phyloP scores from a whole-genome alignment of 1,140 invertebrate species.

The Ctenoplectra terminalis region DNA sequence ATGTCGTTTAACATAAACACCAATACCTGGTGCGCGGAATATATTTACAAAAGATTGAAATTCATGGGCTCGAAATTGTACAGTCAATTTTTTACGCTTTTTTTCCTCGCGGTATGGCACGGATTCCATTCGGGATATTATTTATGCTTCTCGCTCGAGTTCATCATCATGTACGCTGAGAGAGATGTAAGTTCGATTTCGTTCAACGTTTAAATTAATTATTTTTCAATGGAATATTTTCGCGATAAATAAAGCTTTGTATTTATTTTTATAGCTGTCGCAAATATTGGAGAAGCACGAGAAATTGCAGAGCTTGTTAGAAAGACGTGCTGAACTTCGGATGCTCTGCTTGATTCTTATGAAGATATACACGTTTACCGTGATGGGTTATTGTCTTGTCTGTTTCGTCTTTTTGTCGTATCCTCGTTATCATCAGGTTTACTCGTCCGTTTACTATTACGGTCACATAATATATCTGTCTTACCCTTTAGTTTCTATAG shows the following conservation, averaged over 20 bases:
- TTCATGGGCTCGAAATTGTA: slow-evolving; percentile 93
- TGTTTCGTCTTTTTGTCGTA: slow-evolving; percentile 91
- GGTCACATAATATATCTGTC: slow-evolving; percentile 86
- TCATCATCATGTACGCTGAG: slow-evolving; percentile 93
- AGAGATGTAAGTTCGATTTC: slow-evolving; percentile 88
- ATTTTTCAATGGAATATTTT: neutral
- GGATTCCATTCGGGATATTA: slow-evolving; percentile 96
- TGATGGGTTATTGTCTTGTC: slow-evolving; percentile 93
- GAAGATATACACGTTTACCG: slow-evolving; percentile 90
- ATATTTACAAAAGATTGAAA: slow-evolving; percentile 95
- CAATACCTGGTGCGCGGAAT: slow-evolving; percentile 95
- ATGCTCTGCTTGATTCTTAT: slow-evolving; percentile 84
- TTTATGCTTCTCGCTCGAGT: slow-evolving; percentile 95
- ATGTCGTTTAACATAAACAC: slow-evolving; percentile 96
- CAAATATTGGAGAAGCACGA: slow-evolving; percentile 83
- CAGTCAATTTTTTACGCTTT: slow-evolving; percentile 91
- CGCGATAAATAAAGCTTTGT: neutral
- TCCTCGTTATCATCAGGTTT: slow-evolving; percentile 86
- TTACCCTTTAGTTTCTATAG: slow-evolving; percentile 84
- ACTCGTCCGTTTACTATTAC: slow-evolving; percentile 85
- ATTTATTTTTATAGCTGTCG: slow-evolving; percentile 80
- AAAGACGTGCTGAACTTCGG: slow-evolving; percentile 74
- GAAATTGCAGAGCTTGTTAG: slow-evolving; percentile 79
- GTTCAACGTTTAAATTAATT: neutral
- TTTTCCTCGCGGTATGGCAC: slow-evolving; percentile 97